Conservation (phyloP, 2,113 vertebrate genomes). For the Candoia aspera region DNA sequence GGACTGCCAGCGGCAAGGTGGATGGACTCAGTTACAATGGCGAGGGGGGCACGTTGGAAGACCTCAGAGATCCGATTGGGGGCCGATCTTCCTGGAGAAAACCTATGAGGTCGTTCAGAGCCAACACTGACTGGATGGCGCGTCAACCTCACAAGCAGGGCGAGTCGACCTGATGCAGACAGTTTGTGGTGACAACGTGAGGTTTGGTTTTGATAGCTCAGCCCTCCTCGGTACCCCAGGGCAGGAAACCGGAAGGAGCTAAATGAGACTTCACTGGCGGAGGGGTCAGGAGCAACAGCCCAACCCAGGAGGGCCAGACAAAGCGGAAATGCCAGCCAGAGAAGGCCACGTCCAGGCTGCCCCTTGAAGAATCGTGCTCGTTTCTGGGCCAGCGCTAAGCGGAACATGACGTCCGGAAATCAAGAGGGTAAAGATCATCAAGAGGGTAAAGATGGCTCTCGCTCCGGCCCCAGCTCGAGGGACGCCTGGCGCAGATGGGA, state of each 20-base stretch:
- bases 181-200: no score
- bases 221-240: not conserved
- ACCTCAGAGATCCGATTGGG: not conserved
- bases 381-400: not conserved
- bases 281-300: no score
- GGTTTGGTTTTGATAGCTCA: no score
- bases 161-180: not conserved
- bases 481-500: not conserved
- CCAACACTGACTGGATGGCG: not conserved
- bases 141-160: not conserved
- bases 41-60: no score
- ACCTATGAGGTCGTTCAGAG: not conserved
- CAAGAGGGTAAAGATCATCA: not conserved
- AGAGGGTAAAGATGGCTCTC: not conserved
- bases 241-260: not conserved
- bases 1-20: no score
- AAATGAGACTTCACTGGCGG: not conserved
- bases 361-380: not conserved
- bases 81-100: not conserved
- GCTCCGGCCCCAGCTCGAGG: not conserved
- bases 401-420: not conserved
- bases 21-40: no score
- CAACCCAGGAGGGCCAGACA: no score
- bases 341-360: not conserved
- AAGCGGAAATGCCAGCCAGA: not conserved